Conservation (phyloP, 2,113 vertebrate species). For the Pipra filicauda region DNA sequence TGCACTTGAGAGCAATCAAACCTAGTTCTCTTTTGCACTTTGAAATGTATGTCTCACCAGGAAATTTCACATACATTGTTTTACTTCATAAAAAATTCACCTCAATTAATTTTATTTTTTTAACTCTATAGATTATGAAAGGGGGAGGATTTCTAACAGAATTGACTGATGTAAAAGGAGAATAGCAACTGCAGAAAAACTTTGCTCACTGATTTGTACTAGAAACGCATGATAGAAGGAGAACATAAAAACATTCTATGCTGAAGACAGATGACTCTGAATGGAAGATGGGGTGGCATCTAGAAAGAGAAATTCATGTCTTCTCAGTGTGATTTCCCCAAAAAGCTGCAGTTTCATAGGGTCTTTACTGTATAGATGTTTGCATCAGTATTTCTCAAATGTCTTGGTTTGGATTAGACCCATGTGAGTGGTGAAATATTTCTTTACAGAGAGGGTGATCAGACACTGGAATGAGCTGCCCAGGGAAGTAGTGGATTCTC, state of each 20-base stretch:
- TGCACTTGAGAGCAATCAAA: neutral
- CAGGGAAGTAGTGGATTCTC: too few relatives aligned
- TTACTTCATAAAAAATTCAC: neutral
- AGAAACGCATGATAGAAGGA: neutral
- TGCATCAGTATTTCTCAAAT: neutral
- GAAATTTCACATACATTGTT: neutral
- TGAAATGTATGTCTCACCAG: neutral
- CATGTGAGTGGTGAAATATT: neutral
- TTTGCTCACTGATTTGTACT: neutral
- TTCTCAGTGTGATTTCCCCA: neutral
- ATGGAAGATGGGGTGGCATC: neutral
- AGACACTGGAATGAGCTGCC: too few relatives aligned
- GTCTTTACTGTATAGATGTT: neutral
- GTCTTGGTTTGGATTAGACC: neutral
- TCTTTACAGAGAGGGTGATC: too few relatives aligned
- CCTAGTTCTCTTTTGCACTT: neutral
- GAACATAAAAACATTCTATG: neutral
- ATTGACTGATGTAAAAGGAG: neutral
- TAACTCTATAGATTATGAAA: neutral
- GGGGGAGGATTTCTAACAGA: neutral
- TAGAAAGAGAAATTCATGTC: neutral
- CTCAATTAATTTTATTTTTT: neutral
- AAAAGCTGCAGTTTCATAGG: neutral
- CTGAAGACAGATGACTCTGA: neutral
- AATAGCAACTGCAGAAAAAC: neutral